A percentile compares a stretch with the other conserved stretches of the same genome.
phyloP scores from a whole-genome alignment of 2,888 invertebrate species.

The Rapana venosa region DNA sequence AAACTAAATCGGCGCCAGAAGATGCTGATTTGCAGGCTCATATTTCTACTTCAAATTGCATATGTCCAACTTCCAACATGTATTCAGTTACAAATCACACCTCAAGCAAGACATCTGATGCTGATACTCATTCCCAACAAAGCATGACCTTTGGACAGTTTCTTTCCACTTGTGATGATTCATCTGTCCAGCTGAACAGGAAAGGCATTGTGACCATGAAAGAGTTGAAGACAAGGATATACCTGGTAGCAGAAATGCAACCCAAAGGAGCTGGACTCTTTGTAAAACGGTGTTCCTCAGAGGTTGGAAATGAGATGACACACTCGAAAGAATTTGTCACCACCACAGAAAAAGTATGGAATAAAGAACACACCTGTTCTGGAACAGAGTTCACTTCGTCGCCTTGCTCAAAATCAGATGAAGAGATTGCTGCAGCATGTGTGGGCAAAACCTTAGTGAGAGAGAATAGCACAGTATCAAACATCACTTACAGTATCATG shows the following conservation, averaged over 20 bases:
- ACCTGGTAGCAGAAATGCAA: not conserved
- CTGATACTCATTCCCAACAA: not conserved
- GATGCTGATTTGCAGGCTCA: not conserved
- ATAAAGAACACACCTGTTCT: not conserved
- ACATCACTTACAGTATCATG: not conserved
- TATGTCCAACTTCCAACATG: not conserved
- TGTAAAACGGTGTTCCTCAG: not conserved
- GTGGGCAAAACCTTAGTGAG: not conserved
- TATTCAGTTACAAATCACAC: not conserved
- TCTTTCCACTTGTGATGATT: not conserved
- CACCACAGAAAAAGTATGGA: not conserved
- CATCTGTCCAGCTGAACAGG: not conserved
- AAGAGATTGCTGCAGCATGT: not conserved
- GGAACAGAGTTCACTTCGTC: not conserved
- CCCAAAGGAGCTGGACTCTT: not conserved
- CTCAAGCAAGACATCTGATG: not conserved
- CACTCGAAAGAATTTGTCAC: not conserved
- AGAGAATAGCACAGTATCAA: not conserved
- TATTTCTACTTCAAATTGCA: not conserved
- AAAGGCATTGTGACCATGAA: not conserved
- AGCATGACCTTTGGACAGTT: not conserved
- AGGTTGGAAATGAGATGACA: not conserved
- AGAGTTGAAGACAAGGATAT: slow-evolving; percentile 3
- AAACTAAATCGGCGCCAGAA: not conserved
- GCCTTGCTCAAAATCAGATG: not conserved